These are phyloP conservation scores for Caerostris extrusa DNA, from an alignment of 1,140 invertebrate species.

Conservation along the genomic window DNA sequence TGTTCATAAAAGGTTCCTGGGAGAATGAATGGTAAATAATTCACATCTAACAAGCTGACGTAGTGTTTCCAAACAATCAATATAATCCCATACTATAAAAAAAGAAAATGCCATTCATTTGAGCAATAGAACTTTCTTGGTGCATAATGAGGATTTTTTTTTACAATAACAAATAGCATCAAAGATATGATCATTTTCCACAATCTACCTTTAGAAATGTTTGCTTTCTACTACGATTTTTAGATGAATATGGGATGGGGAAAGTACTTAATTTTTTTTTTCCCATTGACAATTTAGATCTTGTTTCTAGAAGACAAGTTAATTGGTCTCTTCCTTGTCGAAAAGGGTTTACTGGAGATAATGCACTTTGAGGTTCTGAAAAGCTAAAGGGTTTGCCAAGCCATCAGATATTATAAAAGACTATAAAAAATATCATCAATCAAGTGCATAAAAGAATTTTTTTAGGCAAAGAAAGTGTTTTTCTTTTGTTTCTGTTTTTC, in stretches of 20 bases:
- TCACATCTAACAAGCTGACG: neutral
- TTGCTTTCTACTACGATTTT: neutral
- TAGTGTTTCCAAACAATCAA: neutral
- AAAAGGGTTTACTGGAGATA: neutral
- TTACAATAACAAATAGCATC: neutral
- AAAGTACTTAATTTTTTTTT: slow-evolving; percentile 2
- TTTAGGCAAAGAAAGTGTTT: neutral
- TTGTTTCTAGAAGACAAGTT: slow-evolving; percentile 16
- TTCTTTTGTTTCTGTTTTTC: neutral
- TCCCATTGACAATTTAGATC: neutral
- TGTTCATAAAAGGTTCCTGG: slow-evolving; percentile 13
- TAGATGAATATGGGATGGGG: neutral
- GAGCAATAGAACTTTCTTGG: neutral
- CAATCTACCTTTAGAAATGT: neutral
- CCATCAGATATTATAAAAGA: neutral
- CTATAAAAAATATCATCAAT: neutral
- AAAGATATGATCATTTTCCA: slow-evolving; percentile 2
- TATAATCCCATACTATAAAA: neutral
- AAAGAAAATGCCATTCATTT: neutral
- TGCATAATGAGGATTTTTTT: neutral
- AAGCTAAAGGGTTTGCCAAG: neutral
- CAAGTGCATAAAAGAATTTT: neutral
- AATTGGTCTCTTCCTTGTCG: neutral
- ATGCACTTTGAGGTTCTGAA: neutral
- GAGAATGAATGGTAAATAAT: neutral